Conservation (phyloP, 2,113 vertebrate species). For the Tyto alba region DNA sequence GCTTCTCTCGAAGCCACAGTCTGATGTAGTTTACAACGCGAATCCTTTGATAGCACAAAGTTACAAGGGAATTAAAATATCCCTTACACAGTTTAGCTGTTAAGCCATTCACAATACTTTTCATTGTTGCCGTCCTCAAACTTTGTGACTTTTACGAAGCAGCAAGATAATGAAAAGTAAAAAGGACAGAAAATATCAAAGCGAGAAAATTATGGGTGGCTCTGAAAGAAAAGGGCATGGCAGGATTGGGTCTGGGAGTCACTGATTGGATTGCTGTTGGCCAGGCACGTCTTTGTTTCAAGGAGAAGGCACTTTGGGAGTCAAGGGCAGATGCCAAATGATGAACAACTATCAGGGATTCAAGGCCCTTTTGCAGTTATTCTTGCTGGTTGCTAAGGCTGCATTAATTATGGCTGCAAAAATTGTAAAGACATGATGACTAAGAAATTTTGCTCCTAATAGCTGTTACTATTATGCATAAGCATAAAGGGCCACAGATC, state of each 20-base stretch:
- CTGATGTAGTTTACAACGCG: background rate
- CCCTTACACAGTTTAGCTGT: background rate
- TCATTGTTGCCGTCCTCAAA: background rate
- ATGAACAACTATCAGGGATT: background rate
- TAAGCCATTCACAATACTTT: background rate
- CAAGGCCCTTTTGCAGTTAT: background rate
- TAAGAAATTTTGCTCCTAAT: background rate
- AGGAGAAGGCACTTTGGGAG: background rate
- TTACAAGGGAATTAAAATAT: background rate
- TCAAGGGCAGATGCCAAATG: background rate
- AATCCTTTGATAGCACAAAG: constrained; percentile 9
- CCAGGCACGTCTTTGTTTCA: background rate
- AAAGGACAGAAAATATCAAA: background rate
- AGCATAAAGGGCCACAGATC: background rate
- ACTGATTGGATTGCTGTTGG: background rate
- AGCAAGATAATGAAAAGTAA: background rate
- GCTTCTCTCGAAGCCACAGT: constrained; percentile 34
- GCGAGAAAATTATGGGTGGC: background rate
- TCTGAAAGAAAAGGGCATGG: background rate
- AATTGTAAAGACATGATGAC: background rate
- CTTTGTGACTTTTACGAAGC: background rate
- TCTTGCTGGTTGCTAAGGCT: background rate
- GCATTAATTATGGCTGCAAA: background rate
- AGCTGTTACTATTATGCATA: background rate
- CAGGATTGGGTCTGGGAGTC: background rate